phyloP scores from a whole-genome alignment of 2,113 vertebrate genomes.

The Leuciscus idus region DNA sequence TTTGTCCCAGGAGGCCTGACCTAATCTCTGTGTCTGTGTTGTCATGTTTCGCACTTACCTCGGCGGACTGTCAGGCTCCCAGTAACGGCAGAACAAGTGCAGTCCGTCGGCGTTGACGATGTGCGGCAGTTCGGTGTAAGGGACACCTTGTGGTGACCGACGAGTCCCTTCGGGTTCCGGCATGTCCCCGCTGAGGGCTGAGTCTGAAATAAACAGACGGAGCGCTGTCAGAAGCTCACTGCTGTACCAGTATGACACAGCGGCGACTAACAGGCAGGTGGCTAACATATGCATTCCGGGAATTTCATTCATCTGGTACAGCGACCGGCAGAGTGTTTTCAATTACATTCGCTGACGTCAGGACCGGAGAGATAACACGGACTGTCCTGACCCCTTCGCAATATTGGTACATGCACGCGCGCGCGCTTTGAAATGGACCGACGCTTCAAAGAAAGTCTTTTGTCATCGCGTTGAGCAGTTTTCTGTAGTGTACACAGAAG shows the following conservation, averaged over 20 bases:
- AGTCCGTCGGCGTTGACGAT: conserved; percentile 90
- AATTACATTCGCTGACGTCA: conserved; percentile 53
- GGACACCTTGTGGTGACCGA: conserved; percentile 84
- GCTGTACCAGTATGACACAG: conserved; percentile 67
- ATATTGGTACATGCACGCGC: not conserved
- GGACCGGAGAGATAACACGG: conserved; percentile 23
- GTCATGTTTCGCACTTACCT: conserved; percentile 78
- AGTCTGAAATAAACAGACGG: conserved; percentile 67
- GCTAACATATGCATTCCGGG: conserved; percentile 47
- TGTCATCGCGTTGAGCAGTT: conserved; percentile 6
- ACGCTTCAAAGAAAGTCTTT: conserved; percentile 1
- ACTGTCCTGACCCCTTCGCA: not conserved
- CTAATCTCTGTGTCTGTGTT: not conserved
- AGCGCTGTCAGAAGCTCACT: conserved; percentile 64
- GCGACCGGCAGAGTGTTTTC: conserved; percentile 36
- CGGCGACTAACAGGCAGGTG: conserved; percentile 70
- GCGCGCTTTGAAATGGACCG: not conserved
- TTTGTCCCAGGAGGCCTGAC: conserved; percentile 11
- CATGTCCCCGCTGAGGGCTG: conserved; percentile 72
- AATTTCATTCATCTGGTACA: not conserved
- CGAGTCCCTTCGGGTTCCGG: conserved; percentile 84
- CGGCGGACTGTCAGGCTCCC: conserved; percentile 84
- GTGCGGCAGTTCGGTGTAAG: conserved; percentile 84
- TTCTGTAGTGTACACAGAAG: not conserved
- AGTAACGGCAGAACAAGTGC: conserved; percentile 94